These are phyloP conservation scores for Zapus hudsonius DNA, from an alignment of 2,113 vertebrate species.

Conservation along the genomic window DNA sequence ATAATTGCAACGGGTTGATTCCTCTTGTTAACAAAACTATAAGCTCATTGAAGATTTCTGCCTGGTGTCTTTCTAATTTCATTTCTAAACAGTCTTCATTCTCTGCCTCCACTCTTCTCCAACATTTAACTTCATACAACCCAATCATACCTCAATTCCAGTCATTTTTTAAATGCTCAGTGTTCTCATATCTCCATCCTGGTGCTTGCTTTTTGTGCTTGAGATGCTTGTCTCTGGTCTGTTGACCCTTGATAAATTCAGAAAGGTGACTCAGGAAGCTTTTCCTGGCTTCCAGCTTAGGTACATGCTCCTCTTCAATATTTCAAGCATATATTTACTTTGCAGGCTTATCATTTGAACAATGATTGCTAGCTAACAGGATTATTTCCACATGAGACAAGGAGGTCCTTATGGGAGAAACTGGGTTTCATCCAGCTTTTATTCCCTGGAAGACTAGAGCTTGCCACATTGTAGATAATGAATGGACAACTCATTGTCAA, in stretches of 20 bases:
- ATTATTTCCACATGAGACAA: neutral
- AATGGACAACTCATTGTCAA: neutral
- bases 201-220: neutral
- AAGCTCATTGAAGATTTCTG: neutral
- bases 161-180: neutral
- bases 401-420: neutral
- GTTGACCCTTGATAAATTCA: neutral
- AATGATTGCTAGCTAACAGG: neutral
- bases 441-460: neutral
- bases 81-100: neutral
- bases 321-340: neutral
- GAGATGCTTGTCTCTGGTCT: neutral
- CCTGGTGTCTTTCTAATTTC: neutral
- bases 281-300: neutral
- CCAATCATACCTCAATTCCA: neutral
- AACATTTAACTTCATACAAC: neutral
- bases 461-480: neutral
- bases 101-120: rapidly evolving
- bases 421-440: neutral
- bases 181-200: neutral
- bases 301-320: neutral
- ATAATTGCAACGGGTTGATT: neutral
- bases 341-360: neutral
- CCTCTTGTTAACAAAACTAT: neutral
- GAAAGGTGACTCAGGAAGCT: neutral